phyloP scores from a whole-genome alignment of 1,140 invertebrate genomes.

The Delia radicum region DNA sequence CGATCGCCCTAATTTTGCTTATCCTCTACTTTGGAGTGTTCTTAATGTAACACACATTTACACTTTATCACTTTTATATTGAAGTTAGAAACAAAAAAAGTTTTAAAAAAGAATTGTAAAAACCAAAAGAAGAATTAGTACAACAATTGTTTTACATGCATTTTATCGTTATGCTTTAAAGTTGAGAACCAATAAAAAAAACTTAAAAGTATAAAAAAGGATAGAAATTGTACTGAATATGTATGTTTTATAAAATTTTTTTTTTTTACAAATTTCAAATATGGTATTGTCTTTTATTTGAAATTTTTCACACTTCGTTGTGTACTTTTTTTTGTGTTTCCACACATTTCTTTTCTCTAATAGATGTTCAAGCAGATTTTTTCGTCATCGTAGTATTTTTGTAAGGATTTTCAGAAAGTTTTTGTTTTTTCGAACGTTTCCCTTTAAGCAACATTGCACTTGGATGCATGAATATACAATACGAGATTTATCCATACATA shows the following conservation, averaged over 20 bases:
- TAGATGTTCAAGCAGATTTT: background rate
- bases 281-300: background rate
- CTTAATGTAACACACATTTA: no score
- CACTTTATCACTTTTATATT: background rate
- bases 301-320: conserved; percentile 8
- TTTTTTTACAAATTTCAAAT: background rate
- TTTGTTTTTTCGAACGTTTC: no score
- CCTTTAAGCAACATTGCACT: background rate
- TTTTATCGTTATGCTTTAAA: no score
- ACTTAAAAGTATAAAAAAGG: background rate
- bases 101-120: background rate
- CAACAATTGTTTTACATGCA: conserved; percentile 4
- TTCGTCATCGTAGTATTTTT: background rate
- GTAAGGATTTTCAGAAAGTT: background rate
- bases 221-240: background rate
- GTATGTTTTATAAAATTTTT: background rate
- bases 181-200: background rate
- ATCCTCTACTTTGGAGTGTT: no score
- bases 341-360: background rate
- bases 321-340: no score
- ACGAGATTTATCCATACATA: background rate
- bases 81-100: no score
- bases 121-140: background rate
- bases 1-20: no score
- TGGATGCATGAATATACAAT: no score